Conservation (phyloP, 2,888 invertebrate species). For the Anaspis maculata region DNA sequence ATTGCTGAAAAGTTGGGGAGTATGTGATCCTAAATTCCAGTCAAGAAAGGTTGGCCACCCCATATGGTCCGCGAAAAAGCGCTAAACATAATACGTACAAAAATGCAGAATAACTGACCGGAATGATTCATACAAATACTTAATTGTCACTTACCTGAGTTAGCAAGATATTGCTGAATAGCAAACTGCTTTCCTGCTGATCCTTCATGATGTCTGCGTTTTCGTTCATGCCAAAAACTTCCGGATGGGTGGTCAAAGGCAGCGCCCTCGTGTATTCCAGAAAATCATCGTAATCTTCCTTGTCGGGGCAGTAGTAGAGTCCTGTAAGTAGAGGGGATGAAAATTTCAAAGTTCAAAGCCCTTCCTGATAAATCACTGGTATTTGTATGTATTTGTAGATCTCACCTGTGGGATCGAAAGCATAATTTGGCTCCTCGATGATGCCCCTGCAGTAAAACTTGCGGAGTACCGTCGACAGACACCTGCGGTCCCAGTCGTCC, state of each 20-base stretch:
- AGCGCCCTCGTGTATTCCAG: conserved; percentile 58
- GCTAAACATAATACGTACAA: too few species aligned
- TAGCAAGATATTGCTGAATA: conserved; percentile 64
- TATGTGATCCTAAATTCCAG: too few species aligned
- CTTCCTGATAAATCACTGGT: too few species aligned
- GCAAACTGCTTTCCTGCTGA: conserved; percentile 72
- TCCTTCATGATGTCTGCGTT: conserved; percentile 92
- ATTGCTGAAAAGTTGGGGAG: too few species aligned
- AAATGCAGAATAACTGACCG: too few species aligned
- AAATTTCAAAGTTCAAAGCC: not conserved
- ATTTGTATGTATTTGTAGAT: too few species aligned
- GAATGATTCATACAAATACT: too few species aligned
- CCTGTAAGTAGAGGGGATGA: conserved; percentile 42
- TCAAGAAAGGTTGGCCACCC: too few species aligned
- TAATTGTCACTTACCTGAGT: conserved; percentile 74
- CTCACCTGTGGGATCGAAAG: conserved; percentile 57
- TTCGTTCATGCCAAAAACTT: conserved; percentile 85
- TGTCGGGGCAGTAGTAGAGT: conserved; percentile 62
- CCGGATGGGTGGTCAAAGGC: conserved; percentile 71
- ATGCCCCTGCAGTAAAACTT: conserved; percentile 70
- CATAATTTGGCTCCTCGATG: conserved; percentile 54
- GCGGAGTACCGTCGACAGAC: conserved; percentile 69
- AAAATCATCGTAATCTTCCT: conserved; percentile 65
- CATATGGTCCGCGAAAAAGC: too few species aligned
- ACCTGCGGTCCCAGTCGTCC: conserved; percentile 90